These are phyloP conservation scores for Lamellibrachia luymesi DNA, from an alignment of 1,140 invertebrate species.

Conservation along the genomic window DNA sequence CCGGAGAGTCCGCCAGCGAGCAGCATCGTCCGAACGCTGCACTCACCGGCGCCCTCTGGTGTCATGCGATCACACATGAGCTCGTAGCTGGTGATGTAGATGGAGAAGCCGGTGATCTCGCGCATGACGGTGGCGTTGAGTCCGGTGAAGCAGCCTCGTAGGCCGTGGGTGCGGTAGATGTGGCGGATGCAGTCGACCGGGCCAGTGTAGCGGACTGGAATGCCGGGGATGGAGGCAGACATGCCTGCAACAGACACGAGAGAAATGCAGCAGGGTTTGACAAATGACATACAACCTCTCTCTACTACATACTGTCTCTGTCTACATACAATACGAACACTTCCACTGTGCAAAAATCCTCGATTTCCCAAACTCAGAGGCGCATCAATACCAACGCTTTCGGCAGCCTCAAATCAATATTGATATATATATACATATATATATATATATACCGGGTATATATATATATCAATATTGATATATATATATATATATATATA, in stretches of 20 bases:
- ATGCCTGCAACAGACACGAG: background rate
- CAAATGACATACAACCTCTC: no score
- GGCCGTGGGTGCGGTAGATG: slow-evolving; percentile 33
- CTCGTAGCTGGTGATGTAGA: slow-evolving; percentile 69
- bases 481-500: no score
- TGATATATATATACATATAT: no score
- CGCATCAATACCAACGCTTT: no score
- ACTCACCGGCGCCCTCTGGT: slow-evolving; percentile 21
- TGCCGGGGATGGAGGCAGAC: background rate
- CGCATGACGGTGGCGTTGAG: slow-evolving; percentile 34
- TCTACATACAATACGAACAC: no score
- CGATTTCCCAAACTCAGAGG: no score
- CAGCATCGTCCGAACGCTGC: slow-evolving; percentile 37
- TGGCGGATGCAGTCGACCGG: slow-evolving; percentile 32
- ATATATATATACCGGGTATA: no score
- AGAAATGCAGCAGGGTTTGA: background rate
- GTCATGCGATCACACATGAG: slow-evolving; percentile 33
- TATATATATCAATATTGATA: no score
- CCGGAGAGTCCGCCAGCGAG: slow-evolving; percentile 65
- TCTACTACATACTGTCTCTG: no score
- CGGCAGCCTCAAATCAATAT: no score
- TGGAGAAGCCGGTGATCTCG: slow-evolving; percentile 65
- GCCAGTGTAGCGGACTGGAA: slow-evolving; percentile 11
- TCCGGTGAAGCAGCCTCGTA: slow-evolving; percentile 52
- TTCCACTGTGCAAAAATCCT: no score